Base-by-base conservation (phyloP, 2,113 vertebrate species). In the Sialia sialis region DNA sequence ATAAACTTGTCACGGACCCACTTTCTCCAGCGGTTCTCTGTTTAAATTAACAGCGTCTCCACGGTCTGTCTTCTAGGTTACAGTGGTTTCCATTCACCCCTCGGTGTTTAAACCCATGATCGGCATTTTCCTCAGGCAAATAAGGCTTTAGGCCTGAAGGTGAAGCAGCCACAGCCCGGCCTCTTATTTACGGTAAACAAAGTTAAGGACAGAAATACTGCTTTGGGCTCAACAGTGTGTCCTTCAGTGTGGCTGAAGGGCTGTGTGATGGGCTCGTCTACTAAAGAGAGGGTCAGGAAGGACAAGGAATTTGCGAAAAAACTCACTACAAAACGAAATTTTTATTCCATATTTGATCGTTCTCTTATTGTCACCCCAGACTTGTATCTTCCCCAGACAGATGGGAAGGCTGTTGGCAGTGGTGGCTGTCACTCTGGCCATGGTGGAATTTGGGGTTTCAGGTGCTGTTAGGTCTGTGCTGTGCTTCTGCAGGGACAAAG, bases 341-440 rank as follows among this genome's bases (percentile, higher is more conserved):
- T n/a, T 62, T 34, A 11, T 55, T 44, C 27, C 0, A 0, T 29
- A 25, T 43, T 25, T 56, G 3, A 0, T 41, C 2, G 17, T 66
- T 49, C 60, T 48, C 18, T 1, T 51, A 1, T 46, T 75, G 66
- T 34, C 8, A 29, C 7, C 16, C 16, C 41, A 39, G 27, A 6
- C 16, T 7, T 2, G 4, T 29, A 38, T 16, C 15, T 23, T 1
- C 10, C 46, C 39, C 16, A 10, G 8, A 1, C 1, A 3, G 5
- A 6, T 2, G 55, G 41, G 58, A 49, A 52, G 34, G 63, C 46
- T 0, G 0, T 20, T 73, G n/a, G 5, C 64, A 34, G 41, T 17
- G n/a, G 8, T 26, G 58, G 23, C 29, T 30, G 63, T 26, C 23
- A 1, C 3, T 23, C 73, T 0, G 1, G 30, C 16, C 6, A 0